Conservation (phyloP, 1,140 invertebrate species). For the Hycleus cichorii region DNA sequence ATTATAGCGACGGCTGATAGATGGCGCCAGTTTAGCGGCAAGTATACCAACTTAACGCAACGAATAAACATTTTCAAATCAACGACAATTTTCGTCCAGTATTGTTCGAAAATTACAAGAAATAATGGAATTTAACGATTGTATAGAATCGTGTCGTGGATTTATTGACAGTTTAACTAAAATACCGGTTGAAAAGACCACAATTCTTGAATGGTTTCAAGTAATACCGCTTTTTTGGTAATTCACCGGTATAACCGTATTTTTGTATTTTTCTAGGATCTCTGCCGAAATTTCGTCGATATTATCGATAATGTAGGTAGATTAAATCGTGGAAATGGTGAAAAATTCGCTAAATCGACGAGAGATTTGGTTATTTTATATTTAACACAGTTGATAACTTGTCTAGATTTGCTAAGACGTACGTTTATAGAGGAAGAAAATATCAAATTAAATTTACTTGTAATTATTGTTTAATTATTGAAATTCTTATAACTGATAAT, state of each 20-base stretch:
- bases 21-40: too few relatives aligned
- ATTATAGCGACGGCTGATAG: too few relatives aligned
- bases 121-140: too few relatives aligned
- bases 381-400: slow-evolving; percentile 1
- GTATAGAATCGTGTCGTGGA: too few relatives aligned
- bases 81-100: too few relatives aligned
- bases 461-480: neutral
- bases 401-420: neutral
- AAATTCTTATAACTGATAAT: neutral
- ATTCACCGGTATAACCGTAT: neutral
- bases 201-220: slow-evolving; percentile 1
- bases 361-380: neutral
- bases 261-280: neutral
- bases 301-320: neutral
- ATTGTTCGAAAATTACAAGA: too few relatives aligned
- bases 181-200: too few relatives aligned
- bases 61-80: too few relatives aligned
- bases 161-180: too few relatives aligned
- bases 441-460: neutral
- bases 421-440: slow-evolving; percentile 1
- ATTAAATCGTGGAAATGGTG: neutral
- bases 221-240: neutral
- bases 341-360: neutral
- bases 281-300: neutral
- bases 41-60: too few relatives aligned